Evolutionary conservation across 2,888 invertebrate species (phyloP).

Genomic region (Lagria hirta): DNA sequence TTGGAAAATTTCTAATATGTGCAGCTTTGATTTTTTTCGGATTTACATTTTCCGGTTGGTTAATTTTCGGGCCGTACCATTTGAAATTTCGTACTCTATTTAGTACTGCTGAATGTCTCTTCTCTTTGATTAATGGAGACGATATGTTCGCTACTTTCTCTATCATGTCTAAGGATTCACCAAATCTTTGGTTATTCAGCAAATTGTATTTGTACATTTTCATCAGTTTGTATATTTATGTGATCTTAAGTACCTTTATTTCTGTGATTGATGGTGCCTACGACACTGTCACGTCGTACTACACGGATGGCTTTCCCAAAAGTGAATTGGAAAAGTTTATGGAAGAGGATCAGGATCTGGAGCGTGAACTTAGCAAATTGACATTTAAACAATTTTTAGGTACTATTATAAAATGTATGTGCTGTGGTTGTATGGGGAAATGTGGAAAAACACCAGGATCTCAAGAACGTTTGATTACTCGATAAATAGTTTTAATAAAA

Average conservation of each 20-base stretch:
- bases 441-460: too few relatives aligned
- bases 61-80: slow-evolving; percentile 96
- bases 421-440: too few relatives aligned
- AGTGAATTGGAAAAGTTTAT: slow-evolving; percentile 82
- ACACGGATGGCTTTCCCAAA: slow-evolving; percentile 84
- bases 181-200: slow-evolving; percentile 91
- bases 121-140: slow-evolving; percentile 96
- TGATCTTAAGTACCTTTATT: slow-evolving; percentile 95
- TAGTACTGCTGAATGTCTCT: slow-evolving; percentile 94
- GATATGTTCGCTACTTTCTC: slow-evolving; percentile 99
- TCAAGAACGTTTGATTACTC: too few relatives aligned
- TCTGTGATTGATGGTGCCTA: slow-evolving; percentile 99
- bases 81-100: slow-evolving; percentile 91
- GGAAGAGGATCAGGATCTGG: too few relatives aligned
- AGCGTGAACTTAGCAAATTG: too few relatives aligned
- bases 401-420: too few relatives aligned
- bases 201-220: slow-evolving; percentile 93
- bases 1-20: slow-evolving; percentile 90
- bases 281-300: slow-evolving; percentile 94
- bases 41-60: slow-evolving; percentile 98
- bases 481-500: too few relatives aligned
- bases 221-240: slow-evolving; percentile 96
- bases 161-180: slow-evolving; percentile 84
- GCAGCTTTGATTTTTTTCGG: slow-evolving; percentile 93
- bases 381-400: too few relatives aligned